Base-by-base conservation (phyloP, 2,797 vertebrate genomes). In the Microcaecilia unicolor region DNA sequence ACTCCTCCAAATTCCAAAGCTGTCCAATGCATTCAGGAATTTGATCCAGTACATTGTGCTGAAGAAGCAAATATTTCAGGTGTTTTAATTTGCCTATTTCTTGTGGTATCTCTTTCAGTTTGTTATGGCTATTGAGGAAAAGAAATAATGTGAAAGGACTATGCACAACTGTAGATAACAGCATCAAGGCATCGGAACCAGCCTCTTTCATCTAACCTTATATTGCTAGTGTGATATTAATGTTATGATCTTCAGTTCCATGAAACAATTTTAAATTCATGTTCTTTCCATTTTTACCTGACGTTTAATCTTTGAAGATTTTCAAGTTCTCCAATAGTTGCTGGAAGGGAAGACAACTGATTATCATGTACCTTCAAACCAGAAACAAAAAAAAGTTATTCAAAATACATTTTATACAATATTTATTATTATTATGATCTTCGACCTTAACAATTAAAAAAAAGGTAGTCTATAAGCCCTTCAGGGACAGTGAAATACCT, bases 231-330 rank as follows among this genome's bases (percentile, higher is more conserved):
- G 47, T 23, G 33, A 39, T 8, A 33, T 6, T 18, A 37, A 42
- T 22, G 34, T 40, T 34, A 6, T 32, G 43, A 43, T 3, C 6
- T 43, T 34, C 15, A n/a, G n/a, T n/a, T n/a, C n/a, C n/a, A n/a
- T n/a, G n/a, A n/a, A n/a, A n/a, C n/a, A n/a, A n/a, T n/a, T n/a
- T n/a, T n/a, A n/a, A n/a, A n/a, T n/a, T n/a, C n/a, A n/a, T n/a
- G n/a, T n/a, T n/a, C n/a, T n/a, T n/a, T n/a, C n/a, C n/a, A n/a
- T 33, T 32, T 39, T 54, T 71, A 90, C 93, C 93, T 94, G 53
- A 94, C 67, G 55, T 88, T 81, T 22, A 99, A 83, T 41, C 88
- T 91, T 69, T 94, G 90, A 18, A 99, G 85, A 48, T 93, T 88
- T 44, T 85, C 78, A 28, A 98, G 66, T 14, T 87, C 83, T 58